Conservation (phyloP, 2,888 invertebrate genomes). For the Strigamia transsilvanica region DNA sequence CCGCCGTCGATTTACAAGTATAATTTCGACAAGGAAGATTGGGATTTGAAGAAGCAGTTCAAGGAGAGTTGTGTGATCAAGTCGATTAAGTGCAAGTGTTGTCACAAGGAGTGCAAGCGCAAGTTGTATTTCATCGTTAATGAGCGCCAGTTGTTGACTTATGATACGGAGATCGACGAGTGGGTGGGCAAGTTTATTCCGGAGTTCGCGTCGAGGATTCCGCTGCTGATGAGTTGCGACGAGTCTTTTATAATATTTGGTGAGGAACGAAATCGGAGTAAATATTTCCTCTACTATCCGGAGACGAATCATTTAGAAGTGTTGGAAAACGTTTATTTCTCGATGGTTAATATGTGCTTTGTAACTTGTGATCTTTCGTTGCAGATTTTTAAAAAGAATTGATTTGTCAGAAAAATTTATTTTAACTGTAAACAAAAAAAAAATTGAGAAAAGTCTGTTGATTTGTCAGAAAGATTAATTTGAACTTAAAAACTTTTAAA, state of each 20-base stretch:
- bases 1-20: conserved; percentile 10
- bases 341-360: conserved; percentile 7
- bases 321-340: neutral
- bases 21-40: neutral
- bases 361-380: conserved; percentile 22
- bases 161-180: neutral
- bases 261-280: neutral
- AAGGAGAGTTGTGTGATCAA: neutral
- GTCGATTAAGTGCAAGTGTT: conserved; percentile 9
- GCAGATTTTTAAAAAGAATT: neutral
- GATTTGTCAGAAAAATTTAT: too few relatives aligned
- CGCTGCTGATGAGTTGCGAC: conserved; percentile 6
- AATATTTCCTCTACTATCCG: neutral
- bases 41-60: conserved; percentile 8
- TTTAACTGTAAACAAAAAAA: too few relatives aligned
- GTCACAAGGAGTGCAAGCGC: neutral
- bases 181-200: neutral
- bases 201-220: neutral
- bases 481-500: too few relatives aligned
- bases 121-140: conserved; percentile 23
- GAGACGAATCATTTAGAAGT: neutral
- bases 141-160: neutral
- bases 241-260: neutral
- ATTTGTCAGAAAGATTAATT: too few relatives aligned
- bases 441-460: too few relatives aligned